Conservation (phyloP, 2,888 invertebrate species). For the Cabera pusaria region DNA sequence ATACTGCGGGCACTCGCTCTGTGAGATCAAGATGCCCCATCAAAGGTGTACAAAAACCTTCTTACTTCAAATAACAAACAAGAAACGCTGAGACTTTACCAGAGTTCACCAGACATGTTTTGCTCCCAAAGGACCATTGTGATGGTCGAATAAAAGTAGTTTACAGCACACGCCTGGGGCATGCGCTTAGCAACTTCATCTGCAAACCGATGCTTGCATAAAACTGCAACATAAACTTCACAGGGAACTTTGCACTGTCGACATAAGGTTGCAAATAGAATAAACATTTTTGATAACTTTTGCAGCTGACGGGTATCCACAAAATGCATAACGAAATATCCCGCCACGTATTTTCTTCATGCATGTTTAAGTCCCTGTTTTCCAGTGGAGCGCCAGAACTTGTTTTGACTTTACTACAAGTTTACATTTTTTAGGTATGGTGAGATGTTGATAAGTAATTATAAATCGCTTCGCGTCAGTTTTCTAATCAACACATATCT, state of each 20-base stretch:
- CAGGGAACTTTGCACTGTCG: slow-evolving; percentile 15
- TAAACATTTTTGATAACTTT: slow-evolving; percentile 12
- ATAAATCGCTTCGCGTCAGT: no score
- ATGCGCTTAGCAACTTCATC: slow-evolving; percentile 61
- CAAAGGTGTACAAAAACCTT: slow-evolving; percentile 46
- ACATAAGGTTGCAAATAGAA: slow-evolving; percentile 14
- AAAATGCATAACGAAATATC: slow-evolving; percentile 45
- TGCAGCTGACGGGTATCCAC: slow-evolving; percentile 14
- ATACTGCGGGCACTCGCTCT: no score
- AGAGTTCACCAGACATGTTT: slow-evolving; percentile 43
- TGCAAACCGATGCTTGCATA: slow-evolving; percentile 29
- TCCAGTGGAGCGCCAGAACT: slow-evolving; percentile 33
- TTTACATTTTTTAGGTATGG: no score
- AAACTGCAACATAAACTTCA: slow-evolving; percentile 8
- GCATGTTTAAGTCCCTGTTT: slow-evolving; percentile 40
- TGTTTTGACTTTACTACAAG: slow-evolving; percentile 18
- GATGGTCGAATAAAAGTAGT: slow-evolving; percentile 65
- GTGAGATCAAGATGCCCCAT: slow-evolving; percentile 39
- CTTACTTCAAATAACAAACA: slow-evolving; percentile 39
- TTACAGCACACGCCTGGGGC: slow-evolving; percentile 53
- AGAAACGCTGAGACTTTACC: slow-evolving; percentile 40
- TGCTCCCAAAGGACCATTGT: slow-evolving; percentile 51
- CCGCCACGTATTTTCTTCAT: slow-evolving; percentile 43
- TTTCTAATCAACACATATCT: no score
- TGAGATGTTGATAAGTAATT: no score